Evolutionary conservation across 2,888 invertebrate genomes (phyloP), one percentile per base, ranked within the genome.

Genomic region (Adela reaumurella): DNA sequence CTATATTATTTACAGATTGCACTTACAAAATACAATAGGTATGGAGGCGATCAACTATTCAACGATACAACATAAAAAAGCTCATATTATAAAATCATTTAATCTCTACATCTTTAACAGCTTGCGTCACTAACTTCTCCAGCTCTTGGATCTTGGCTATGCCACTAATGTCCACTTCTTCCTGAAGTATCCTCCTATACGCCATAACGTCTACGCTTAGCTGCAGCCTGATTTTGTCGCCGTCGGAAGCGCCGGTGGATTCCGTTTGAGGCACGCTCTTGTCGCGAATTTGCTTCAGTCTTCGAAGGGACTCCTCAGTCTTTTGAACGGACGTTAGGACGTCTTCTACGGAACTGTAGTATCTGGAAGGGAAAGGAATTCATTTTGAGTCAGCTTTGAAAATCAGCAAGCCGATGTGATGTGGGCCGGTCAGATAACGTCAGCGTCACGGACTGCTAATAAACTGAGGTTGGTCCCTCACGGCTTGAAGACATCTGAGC

Each of bases 221-320:
- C 66, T 97, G 97, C 50, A 90, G 81, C 44, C 96, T 83, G 62
- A 97, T 97, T 74, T 97, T 98, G 64, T 94, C 94, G 64, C 97
- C 97, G 63, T 97, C 97, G 19, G 86, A 87, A 54, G 86, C 74
- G n/a, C 84, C 85, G 45, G 80, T 81, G 54, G 64, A 74, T 53
- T 83, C 86, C 49, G 69, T 70, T 65, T 68, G 71, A 20, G 64
- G 65, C 51, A 67, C 64, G 65, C 51, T 62, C 62, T 81, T 82
- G 51, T 90, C 89, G 53, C 92, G 83, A 17, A 89, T 88, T 68
- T 90, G 89, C 70, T 95, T 96, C 63, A 98, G 79, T 58, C 95
- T 84, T 62, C 92, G 85, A 55, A 98, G 73, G 49, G 96, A 96
- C 64, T 97, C 96, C 65, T 97, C 97, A 57, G 97, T 97, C 74